Conservation (phyloP, 1,140 invertebrate species). For the Diorhabda sublineata region DNA sequence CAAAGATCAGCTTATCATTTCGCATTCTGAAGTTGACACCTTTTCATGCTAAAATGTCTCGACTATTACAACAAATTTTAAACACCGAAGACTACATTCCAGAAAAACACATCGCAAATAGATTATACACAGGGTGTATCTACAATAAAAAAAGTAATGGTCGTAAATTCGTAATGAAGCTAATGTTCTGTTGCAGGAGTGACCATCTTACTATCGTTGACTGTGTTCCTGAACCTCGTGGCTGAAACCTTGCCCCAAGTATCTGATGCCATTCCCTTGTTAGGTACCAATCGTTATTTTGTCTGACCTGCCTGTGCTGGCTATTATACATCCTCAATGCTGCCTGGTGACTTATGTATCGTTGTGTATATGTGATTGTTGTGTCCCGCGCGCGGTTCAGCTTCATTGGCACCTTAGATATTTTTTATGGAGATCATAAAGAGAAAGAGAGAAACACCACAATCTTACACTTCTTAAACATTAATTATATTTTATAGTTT, state of each 20-base stretch:
- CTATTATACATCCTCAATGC: constrained; percentile 41
- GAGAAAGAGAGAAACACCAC: not conserved
- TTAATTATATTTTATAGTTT: too few species aligned
- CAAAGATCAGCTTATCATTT: too few species aligned
- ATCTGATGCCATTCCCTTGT: constrained; percentile 90
- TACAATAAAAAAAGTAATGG: not conserved
- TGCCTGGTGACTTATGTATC: constrained; percentile 45
- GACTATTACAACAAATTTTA: too few species aligned
- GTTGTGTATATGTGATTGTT: constrained; percentile 46
- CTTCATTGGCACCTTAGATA: constrained; percentile 20
- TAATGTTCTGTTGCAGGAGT: constrained; percentile 87
- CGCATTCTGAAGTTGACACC: too few species aligned
- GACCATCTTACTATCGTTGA: constrained; percentile 99
- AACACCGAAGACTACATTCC: not conserved
- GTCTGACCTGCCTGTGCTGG: constrained; percentile 48
- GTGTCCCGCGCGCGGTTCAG: constrained; percentile 36
- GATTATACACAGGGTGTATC: too few species aligned
- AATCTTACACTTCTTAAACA: too few species aligned
- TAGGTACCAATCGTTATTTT: constrained; percentile 67
- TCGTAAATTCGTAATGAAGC: constrained; percentile 38
- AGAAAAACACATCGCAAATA: not conserved
- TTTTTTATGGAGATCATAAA: not conserved
- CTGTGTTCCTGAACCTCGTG: constrained; percentile 97
- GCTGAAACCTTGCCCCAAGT: constrained; percentile 93
- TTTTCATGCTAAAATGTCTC: too few species aligned